Percentiles rank a stretch among this genome's conserved stretches.
Conservation (phyloP, 1,140 invertebrate species). For the Ceratina australensis region DNA sequence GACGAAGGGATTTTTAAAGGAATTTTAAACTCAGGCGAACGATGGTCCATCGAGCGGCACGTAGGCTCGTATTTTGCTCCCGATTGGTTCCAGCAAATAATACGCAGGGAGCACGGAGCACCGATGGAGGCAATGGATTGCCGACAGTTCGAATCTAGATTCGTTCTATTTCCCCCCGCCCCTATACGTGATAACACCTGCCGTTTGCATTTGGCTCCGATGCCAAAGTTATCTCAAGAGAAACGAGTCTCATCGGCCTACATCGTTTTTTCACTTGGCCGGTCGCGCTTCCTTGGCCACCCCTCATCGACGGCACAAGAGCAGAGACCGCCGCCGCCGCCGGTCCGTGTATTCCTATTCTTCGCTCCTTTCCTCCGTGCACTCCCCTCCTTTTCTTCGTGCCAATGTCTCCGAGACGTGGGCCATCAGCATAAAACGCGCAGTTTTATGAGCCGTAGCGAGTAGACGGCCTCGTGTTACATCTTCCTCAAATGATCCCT, state of each 20-base stretch:
- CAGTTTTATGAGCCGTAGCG: conserved; percentile 76
- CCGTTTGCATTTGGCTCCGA: conserved; percentile 53
- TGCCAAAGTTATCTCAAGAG: conserved; percentile 58
- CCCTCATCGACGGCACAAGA: not conserved
- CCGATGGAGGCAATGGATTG: too few relatives aligned
- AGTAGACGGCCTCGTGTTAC: conserved; percentile 73
- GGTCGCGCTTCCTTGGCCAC: conserved; percentile 1
- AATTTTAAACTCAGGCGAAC: too few relatives aligned
- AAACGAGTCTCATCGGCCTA: conserved; percentile 35
- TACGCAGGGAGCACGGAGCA: too few relatives aligned
- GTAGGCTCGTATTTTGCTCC: conserved; percentile 26
- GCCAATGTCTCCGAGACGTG: conserved; percentile 69
- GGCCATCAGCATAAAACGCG: conserved; percentile 77
- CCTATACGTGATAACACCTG: conserved; percentile 53
- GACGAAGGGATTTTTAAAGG: conserved; percentile 31
- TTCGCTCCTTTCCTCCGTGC: conserved; percentile 20
- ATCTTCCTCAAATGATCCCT: conserved; percentile 68
- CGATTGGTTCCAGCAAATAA: conserved; percentile 7
- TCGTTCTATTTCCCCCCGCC: not conserved
- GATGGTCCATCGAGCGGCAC: conserved; percentile 27
- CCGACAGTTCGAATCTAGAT: conserved; percentile 11
- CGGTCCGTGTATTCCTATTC: conserved; percentile 6
- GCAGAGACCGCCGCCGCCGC: too few relatives aligned
- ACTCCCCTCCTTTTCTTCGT: conserved; percentile 58
- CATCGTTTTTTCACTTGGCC: conserved; percentile 41